phyloP scores from a whole-genome alignment of 1,140 invertebrate genomes.

The Cotesia typhae region DNA sequence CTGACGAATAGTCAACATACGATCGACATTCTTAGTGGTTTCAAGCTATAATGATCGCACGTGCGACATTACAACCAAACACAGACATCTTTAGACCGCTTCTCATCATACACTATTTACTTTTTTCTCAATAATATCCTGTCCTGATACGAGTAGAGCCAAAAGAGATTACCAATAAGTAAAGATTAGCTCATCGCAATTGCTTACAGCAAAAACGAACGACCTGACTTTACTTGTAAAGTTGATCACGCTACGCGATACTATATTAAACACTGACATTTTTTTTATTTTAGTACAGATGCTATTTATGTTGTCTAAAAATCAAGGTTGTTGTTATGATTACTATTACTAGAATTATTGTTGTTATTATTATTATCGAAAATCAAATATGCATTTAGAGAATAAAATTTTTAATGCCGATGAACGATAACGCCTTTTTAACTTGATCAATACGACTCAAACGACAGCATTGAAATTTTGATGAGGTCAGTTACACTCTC shows the following conservation, averaged over 20 bases:
- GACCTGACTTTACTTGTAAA: too few species aligned
- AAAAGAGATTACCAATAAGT: too few species aligned
- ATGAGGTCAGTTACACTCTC: slow-evolving; percentile 19
- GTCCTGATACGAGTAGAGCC: too few species aligned
- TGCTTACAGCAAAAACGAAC: too few species aligned
- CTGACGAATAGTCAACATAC: background rate
- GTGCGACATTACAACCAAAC: slow-evolving; percentile 1
- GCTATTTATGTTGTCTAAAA: too few species aligned
- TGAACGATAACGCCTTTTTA: slow-evolving; percentile 8
- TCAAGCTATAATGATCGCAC: slow-evolving; percentile 6
- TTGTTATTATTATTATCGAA: too few species aligned
- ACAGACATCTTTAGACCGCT: background rate
- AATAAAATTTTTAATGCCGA: background rate
- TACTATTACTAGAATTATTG: too few species aligned
- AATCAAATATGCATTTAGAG: background rate
- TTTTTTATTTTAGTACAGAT: too few species aligned
- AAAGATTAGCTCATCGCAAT: too few species aligned
- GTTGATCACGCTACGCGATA: too few species aligned
- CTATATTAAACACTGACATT: too few species aligned
- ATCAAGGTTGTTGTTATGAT: too few species aligned
- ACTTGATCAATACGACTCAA: slow-evolving; percentile 2
- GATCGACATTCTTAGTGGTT: slow-evolving; percentile 5
- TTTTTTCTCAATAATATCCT: background rate
- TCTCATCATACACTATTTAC: background rate
- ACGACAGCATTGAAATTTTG: slow-evolving; percentile 1